Evolutionary conservation across 2,113 vertebrate species (phyloP).

Genomic region (Willisornis vidua): DNA sequence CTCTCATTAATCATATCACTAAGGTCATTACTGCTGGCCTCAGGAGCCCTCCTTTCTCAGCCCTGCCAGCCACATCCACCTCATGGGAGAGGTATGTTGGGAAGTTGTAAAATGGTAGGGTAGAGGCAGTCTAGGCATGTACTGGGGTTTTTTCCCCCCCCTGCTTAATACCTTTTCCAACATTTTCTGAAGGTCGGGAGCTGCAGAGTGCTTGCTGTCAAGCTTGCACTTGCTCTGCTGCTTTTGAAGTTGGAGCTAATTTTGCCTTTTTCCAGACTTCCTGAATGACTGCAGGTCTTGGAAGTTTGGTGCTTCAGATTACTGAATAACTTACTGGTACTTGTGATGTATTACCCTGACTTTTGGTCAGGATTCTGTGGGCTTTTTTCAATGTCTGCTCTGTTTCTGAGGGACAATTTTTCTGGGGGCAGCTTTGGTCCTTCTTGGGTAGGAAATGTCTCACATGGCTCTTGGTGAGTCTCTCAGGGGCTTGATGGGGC

Average conservation of each 20-base stretch:
- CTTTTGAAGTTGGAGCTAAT: slow-evolving; percentile 39
- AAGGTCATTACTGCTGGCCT: neutral
- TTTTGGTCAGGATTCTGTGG: neutral
- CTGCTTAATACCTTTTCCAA: neutral
- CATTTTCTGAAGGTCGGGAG: neutral
- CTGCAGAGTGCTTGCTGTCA: neutral
- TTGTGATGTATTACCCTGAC: neutral
- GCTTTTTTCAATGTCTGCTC: neutral
- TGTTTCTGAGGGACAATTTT: neutral
- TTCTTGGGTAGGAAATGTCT: neutral
- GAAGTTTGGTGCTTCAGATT: neutral
- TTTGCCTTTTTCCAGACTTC: neutral
- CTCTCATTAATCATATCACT: neutral
- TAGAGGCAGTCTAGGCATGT: slow-evolving; percentile 1
- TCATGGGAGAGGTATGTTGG: neutral
- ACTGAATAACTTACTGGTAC: neutral
- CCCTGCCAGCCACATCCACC: neutral
- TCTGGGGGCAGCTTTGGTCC: neutral
- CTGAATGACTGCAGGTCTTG: neutral
- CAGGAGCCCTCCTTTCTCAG: neutral
- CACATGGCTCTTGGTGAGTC: neutral
- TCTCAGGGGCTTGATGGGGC: neutral
- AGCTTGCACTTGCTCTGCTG: slow-evolving; percentile 29
- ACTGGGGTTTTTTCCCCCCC: fast-evolving
- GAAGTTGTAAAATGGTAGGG: neutral